Evolutionary conservation across 1,140 invertebrate genomes (phyloP).

Genomic region (Papilio glaucus): DNA sequence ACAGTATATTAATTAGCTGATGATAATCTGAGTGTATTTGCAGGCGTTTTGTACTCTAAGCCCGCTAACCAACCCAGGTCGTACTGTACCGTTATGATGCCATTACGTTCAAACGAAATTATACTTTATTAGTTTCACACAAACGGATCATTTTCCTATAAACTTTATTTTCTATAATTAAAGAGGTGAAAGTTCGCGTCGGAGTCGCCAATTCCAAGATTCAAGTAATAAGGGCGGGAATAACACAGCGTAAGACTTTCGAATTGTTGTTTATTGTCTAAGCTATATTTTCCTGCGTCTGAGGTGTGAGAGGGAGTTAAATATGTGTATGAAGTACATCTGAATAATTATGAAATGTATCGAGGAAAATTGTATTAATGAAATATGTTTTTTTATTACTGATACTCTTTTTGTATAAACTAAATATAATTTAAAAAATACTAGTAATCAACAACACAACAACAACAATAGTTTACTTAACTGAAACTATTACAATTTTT

Average conservation of each 20-base stretch:
- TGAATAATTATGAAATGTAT: too few relatives aligned
- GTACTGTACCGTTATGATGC: constrained; percentile 28
- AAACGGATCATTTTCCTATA: constrained; percentile 14
- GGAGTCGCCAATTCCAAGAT: constrained; percentile 12
- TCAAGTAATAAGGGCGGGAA: constrained; percentile 18
- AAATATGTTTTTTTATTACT: too few relatives aligned
- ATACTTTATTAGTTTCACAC: not conserved
- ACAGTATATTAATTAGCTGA: constrained; percentile 55
- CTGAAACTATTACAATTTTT: too few relatives aligned
- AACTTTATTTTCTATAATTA: constrained; percentile 18
- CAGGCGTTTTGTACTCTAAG: constrained; percentile 39
- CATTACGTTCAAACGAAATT: not conserved
- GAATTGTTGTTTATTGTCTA: too few relatives aligned
- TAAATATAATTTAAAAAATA: too few relatives aligned
- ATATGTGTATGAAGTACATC: too few relatives aligned
- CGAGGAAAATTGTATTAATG: too few relatives aligned
- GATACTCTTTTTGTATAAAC: too few relatives aligned
- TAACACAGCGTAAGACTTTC: not conserved
- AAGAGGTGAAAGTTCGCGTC: constrained; percentile 29
- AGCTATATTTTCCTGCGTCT: too few relatives aligned
- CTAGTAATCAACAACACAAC: too few relatives aligned
- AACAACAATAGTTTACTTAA: too few relatives aligned
- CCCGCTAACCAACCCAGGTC: constrained; percentile 15
- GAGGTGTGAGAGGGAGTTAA: too few relatives aligned
- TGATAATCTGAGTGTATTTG: constrained; percentile 49